These are phyloP conservation scores for Penaeus monodon DNA, from an alignment of 2,888 invertebrate species.

Conservation along the genomic window DNA sequence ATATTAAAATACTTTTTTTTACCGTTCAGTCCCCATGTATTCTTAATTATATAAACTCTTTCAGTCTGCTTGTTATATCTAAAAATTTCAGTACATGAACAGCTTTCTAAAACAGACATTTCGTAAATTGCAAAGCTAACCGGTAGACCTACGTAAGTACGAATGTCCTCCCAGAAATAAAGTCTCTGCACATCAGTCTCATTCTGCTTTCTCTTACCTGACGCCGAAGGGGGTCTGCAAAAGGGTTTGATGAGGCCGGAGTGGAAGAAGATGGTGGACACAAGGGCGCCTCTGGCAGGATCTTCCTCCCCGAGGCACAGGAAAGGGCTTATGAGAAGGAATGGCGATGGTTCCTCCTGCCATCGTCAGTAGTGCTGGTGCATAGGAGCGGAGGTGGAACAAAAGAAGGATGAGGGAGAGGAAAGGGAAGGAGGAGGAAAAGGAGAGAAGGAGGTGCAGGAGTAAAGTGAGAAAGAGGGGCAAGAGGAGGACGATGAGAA, in stretches of 20 bases:
- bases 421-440: neutral
- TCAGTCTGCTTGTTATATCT: too few relatives aligned
- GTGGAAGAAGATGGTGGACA: conserved; percentile 86
- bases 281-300: conserved; percentile 81
- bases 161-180: too few relatives aligned
- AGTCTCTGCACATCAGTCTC: neutral
- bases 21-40: too few relatives aligned
- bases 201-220: conserved; percentile 68
- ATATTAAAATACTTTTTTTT: too few relatives aligned
- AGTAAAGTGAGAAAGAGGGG: neutral
- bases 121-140: too few relatives aligned
- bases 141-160: too few relatives aligned
- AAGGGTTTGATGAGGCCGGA: conserved; percentile 82
- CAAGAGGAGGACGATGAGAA: neutral
- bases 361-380: conserved; percentile 67
- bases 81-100: too few relatives aligned
- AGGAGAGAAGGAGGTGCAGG: neutral
- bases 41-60: too few relatives aligned
- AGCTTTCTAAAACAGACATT: too few relatives aligned
- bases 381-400: neutral
- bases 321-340: conserved; percentile 66
- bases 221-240: conserved; percentile 82
- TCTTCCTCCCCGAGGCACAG: conserved; percentile 74
- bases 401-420: neutral
- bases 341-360: conserved; percentile 66